Conservation (phyloP, 2,113 vertebrate genomes). For the Pandion haliaetus region DNA sequence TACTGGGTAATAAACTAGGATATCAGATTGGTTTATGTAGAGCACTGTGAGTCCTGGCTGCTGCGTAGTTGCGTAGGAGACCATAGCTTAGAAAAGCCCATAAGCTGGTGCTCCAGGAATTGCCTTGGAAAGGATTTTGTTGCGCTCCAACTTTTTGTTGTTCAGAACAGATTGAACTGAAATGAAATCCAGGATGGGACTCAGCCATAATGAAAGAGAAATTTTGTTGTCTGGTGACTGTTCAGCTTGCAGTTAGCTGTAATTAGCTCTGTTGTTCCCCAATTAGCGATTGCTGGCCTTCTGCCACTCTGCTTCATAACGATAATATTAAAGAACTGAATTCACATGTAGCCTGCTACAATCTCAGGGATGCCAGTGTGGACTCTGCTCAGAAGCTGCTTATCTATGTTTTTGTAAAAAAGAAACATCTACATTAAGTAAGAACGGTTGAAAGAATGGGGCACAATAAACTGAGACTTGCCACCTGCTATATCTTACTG, state of each 20-base stretch:
- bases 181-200: conserved; percentile 23
- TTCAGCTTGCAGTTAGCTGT: neutral
- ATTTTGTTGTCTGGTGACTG: conserved; percentile 10
- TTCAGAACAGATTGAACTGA: neutral
- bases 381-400: neutral
- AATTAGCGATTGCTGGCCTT: neutral
- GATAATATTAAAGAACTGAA: neutral
- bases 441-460: neutral
- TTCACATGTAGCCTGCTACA: neutral
- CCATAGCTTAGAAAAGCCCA: neutral
- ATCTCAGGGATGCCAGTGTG: neutral
- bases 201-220: conserved; percentile 4
- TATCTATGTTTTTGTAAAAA: neutral
- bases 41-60: neutral
- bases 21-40: neutral
- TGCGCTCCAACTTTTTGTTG: neutral
- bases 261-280: conserved; percentile 3
- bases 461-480: neutral
- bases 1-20: neutral
- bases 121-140: neutral
- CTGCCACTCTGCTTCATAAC: neutral
- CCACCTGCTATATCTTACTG: neutral
- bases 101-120: neutral
- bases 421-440: neutral
- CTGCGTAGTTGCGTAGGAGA: neutral